Conservation (phyloP, 2,113 vertebrate species). For the Lycaon pictus region DNA sequence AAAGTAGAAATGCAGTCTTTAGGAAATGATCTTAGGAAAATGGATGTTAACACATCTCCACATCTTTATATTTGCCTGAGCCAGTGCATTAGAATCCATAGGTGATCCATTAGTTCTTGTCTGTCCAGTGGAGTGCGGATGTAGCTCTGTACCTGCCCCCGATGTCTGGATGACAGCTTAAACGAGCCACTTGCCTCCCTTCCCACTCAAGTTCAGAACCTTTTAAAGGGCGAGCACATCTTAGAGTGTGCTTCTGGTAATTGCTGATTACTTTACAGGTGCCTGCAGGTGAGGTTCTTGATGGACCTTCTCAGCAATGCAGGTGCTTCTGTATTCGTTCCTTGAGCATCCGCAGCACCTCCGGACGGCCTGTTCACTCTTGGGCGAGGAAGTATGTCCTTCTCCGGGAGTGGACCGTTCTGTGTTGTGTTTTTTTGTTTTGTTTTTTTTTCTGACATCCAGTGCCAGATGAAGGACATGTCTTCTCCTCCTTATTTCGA, state of each 20-base stretch:
- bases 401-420: neutral
- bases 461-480: neutral
- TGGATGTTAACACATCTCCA: neutral
- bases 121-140: neutral
- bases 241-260: neutral
- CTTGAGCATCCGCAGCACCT: neutral
- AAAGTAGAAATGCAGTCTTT: neutral
- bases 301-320: neutral
- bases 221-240: neutral
- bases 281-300: neutral
- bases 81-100: neutral
- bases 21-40: neutral
- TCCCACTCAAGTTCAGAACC: neutral
- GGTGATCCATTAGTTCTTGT: neutral
- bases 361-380: neutral
- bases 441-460: neutral
- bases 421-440: neutral
- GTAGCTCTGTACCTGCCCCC: neutral
- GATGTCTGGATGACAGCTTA: neutral
- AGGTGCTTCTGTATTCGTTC: neutral
- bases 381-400: neutral
- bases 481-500: neutral
- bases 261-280: neutral
- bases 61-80: neutral
- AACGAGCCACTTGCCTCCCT: neutral